A percentile compares a stretch with the other conserved stretches of the same genome.
These are phyloP conservation scores for Geotria australis DNA, from an alignment of 2,797 vertebrate genomes.

Conservation along the genomic window DNA sequence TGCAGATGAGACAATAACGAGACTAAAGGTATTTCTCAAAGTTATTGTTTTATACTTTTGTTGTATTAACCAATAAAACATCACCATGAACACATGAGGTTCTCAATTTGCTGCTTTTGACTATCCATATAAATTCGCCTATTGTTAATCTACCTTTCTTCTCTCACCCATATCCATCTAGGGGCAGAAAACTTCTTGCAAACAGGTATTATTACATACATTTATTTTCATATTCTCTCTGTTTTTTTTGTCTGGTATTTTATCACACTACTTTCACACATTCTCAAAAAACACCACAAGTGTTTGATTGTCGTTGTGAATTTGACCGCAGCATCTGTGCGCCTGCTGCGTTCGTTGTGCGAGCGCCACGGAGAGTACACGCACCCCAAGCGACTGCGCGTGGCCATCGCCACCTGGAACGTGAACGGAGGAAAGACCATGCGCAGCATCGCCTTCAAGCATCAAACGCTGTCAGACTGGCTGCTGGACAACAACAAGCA, in stretches of 20 bases:
- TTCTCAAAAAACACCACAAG: too few species aligned
- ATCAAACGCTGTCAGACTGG: conserved; percentile 94
- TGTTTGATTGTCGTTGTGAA: too few species aligned
- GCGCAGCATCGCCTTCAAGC: conserved; percentile 83
- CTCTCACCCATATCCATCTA: not conserved
- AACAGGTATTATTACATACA: too few species aligned
- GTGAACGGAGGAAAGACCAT: conserved; percentile 95
- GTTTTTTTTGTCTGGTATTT: too few species aligned
- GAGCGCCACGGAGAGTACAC: conserved; percentile 77
- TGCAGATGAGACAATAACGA: too few species aligned
- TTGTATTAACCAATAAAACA: conserved; percentile 6
- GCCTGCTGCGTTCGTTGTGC: conserved; percentile 78
- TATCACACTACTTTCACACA: too few species aligned
- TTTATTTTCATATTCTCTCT: too few species aligned
- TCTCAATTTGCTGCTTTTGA: conserved; percentile 6
- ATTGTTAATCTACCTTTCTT: not conserved
- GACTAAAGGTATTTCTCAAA: not conserved
- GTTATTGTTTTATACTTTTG: conserved; percentile 7
- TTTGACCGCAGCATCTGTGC: conserved; percentile 36
- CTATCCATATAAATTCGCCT: too few species aligned
- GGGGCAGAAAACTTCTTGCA: too few species aligned
- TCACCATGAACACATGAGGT: conserved; percentile 2
- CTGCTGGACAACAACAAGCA: conserved; percentile 63
- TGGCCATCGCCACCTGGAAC: conserved; percentile 77
- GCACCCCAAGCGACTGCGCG: conserved; percentile 46